Percentiles rank a stretch among this genome's conserved stretches.
Evolutionary conservation across 2,888 invertebrate species (phyloP).

Genomic region (Papilio demoleus): DNA sequence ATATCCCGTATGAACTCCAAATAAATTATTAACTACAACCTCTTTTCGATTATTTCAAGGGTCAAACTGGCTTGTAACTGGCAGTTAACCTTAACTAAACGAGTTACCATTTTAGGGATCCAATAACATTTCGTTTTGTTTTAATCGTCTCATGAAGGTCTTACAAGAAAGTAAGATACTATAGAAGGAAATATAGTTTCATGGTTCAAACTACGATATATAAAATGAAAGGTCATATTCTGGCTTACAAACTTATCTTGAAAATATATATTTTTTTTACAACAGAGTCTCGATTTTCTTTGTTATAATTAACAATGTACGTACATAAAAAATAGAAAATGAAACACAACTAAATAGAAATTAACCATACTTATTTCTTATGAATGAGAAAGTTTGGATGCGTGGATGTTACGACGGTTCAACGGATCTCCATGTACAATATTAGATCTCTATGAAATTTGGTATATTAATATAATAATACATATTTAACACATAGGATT

Average conservation of each 20-base stretch:
- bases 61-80: not conserved
- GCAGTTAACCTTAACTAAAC: conserved; percentile 16
- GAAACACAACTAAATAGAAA: too few relatives aligned
- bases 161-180: not conserved
- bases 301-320: not conserved
- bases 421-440: too few relatives aligned
- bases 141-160: conserved; percentile 19
- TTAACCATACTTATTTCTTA: too few relatives aligned
- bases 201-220: not conserved
- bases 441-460: too few relatives aligned
- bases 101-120: conserved; percentile 34
- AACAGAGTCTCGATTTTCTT: not conserved
- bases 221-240: not conserved
- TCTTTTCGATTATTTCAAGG: not conserved
- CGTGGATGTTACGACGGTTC: too few relatives aligned
- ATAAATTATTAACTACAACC: not conserved
- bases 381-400: too few relatives aligned
- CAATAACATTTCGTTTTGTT: conserved; percentile 10
- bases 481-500: too few relatives aligned
- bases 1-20: not conserved
- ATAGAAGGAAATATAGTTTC: not conserved
- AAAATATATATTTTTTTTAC: too few relatives aligned
- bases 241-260: not conserved
- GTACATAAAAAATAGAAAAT: not conserved
- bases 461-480: too few relatives aligned